Base-by-base conservation (phyloP, 2,797 vertebrate species). In the Taenioides sp. region DNA sequence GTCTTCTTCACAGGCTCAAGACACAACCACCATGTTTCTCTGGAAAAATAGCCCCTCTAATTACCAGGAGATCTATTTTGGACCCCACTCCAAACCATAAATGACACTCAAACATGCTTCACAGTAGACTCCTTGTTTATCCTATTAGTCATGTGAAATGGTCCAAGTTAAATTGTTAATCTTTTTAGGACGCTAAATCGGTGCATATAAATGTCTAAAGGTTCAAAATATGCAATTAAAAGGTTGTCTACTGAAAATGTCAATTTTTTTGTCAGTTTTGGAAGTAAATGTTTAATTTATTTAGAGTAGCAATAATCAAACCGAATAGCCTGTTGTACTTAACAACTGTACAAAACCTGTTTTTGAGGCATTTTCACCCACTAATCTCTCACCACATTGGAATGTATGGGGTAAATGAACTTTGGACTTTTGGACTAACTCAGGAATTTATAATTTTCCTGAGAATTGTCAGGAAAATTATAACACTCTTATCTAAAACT, bases 1-100 rank as follows among this genome's bases (percentile, higher is more conserved):
- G 78, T 84, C 83, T 82, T 86, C 80, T 73, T 91, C 90, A 91
- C 79, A 40, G 86, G 74, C 61, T 55, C 52, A 82, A 84, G 78
- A 86, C 80, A 83, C 55, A 71, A 76, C 75, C 73, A 61, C 80
- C 18, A 81, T 82, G 80, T 81, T 86, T 83, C 77, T 83, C 70
- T 69, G 74, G 59, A 73, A 85, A 65, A 84, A 86, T 88, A 81
- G 75, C 65, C 74, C 70, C 79, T 84, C 75, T 87, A 88, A 89
- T 88, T 85, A 89, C 77, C 67, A 72, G 73, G 73, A 81, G 65
- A 72, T 86, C 71, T 72, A 74, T 87, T 85, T 84, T 72, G 65
- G 58, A 47, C 40, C 52, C 58, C 64, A 54, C 65, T 66, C 68
- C 23, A 80, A 76, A 75, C 70, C 20, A n/a, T 68, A 74, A 80